These are phyloP conservation scores for Pseudomyrmex gracilis DNA, from an alignment of 1,140 invertebrate species.

Conservation along the genomic window DNA sequence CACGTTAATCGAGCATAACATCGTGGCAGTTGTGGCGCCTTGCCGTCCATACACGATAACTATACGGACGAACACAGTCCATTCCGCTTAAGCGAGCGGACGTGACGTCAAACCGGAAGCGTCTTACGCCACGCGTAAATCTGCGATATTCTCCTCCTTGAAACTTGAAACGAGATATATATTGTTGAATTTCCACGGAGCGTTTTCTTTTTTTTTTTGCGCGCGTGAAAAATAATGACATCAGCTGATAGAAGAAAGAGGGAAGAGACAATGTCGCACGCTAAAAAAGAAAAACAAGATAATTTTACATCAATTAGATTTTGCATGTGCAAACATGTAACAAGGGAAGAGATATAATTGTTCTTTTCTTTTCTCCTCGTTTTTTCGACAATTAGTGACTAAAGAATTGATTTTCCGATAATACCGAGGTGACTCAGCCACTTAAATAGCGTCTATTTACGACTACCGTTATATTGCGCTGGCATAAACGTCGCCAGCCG, in stretches of 20 bases:
- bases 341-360: no score
- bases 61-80: slow-evolving; percentile 9
- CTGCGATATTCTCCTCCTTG: slow-evolving; percentile 23
- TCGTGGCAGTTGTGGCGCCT: slow-evolving; percentile 10
- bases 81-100: slow-evolving; percentile 24
- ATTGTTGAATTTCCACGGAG: background rate
- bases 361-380: no score
- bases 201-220: background rate
- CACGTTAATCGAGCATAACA: slow-evolving; percentile 58
- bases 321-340: no score
- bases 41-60: slow-evolving; percentile 8
- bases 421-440: background rate
- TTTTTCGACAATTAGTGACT: background rate
- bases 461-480: background rate
- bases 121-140: slow-evolving; percentile 9
- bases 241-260: no score
- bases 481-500: slow-evolving; percentile 16
- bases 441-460: slow-evolving; percentile 3
- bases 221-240: background rate
- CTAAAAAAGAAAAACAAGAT: no score
- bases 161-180: background rate
- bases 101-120: slow-evolving; percentile 32
- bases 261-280: no score
- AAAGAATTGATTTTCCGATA: background rate
- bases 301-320: no score